Evolutionary conservation across 2,113 vertebrate genomes (phyloP), one percentile per base, ranked within the genome.

Genomic region (Scopus umbretta): DNA sequence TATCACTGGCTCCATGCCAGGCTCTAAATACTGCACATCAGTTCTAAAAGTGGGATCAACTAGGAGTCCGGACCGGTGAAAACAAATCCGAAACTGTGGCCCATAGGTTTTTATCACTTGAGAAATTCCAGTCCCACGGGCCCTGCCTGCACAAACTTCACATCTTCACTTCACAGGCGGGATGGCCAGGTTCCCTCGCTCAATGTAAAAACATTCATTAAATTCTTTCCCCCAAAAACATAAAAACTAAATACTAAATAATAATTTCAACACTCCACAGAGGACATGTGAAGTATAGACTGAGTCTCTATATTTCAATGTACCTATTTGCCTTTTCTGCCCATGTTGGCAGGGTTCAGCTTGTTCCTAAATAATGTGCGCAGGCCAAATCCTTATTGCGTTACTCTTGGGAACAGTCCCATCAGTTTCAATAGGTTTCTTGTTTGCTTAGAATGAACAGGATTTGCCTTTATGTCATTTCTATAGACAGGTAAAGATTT

Each of bases 11-110:
- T 92, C 49, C 2, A 1, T 25, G 88, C 65, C 88, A 95, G 47
- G 12, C 45, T 89, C 56, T 79, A 89, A 85, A 75, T 87, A 66
- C 29, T 72, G 32, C 23, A 61, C 62, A 75, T 87, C 38, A 38
- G 32, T 75, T 85, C 86, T 92, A 82, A 86, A 94, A 89, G 36
- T 16, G 40, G 52, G 53, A 81, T 84, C 86, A 89, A 29, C 65
- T 14, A 23, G 34, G 63, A 91, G 61, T 38, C 71, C 0, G 0
- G 40, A 50, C 16, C 52, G 27, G 53, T 6, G 6, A 83, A 93
- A 94, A 43, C 16, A 92, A 80, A 91, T 72, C 52, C 70, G 68
- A 92, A 81, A 45, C 23, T 1, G 0, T 30, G 56, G 52, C 56
- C 47, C 18, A 3, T 8, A 67, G 43, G 7, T 61, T 91, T 84